Evolutionary conservation across 2,113 vertebrate genomes (phyloP).

Genomic region (Hippolais icterina): DNA sequence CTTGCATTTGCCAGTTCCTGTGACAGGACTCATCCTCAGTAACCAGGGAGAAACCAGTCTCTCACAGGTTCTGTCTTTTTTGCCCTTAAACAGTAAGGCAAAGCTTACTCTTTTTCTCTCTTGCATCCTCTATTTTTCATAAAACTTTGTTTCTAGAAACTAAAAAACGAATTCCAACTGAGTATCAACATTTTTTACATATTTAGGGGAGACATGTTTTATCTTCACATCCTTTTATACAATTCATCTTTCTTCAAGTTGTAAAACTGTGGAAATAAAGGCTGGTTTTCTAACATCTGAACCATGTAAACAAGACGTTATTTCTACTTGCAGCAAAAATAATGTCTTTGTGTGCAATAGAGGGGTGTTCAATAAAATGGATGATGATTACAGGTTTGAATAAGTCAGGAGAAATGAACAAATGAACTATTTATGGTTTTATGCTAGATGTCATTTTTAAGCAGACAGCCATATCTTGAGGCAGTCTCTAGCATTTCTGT

Average conservation of each 20-base stretch:
- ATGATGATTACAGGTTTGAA: neutral
- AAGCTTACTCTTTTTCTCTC: neutral
- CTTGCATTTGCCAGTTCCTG: neutral
- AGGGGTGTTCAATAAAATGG: neutral
- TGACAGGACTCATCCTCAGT: neutral
- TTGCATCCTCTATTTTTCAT: neutral
- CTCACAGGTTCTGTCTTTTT: neutral
- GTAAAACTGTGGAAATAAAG: neutral
- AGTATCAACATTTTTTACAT: neutral
- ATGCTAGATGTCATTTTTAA: constrained; percentile 7
- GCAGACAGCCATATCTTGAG: neutral
- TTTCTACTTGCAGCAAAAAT: neutral
- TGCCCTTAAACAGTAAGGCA: neutral
- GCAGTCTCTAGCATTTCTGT: neutral
- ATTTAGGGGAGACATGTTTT: neutral
- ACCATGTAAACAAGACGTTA: neutral
- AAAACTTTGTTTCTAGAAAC: neutral
- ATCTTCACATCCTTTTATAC: neutral
- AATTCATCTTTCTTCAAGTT: neutral
- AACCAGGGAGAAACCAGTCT: neutral
- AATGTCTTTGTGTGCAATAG: neutral
- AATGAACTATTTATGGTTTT: neutral
- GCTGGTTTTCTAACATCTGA: neutral
- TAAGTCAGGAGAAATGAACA: neutral
- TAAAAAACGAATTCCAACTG: neutral